A percentile compares a stretch with the other conserved stretches of the same genome.
Conservation (phyloP, 2,888 invertebrate species). For the Platerodrilus igneus region DNA sequence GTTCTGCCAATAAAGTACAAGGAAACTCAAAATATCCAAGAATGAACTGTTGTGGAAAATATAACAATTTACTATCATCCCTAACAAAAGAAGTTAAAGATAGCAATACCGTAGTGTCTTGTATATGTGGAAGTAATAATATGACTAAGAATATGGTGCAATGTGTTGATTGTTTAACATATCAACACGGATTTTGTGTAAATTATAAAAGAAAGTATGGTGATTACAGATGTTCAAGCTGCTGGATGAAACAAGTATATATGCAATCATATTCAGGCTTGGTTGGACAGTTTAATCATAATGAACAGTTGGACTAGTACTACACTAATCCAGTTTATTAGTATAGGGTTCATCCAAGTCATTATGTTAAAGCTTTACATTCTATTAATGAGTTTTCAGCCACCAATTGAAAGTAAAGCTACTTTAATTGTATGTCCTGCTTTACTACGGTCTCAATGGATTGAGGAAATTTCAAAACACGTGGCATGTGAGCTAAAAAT, state of each 20-base stretch:
- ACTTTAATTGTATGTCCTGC: constrained; percentile 70
- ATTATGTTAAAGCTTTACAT: no score
- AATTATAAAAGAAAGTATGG: constrained; percentile 45
- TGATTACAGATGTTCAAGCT: constrained; percentile 61
- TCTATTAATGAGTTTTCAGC: constrained; percentile 37
- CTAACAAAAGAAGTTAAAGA: no score
- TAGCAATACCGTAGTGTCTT: no score
- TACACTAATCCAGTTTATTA: no score
- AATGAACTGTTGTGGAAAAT: no score
- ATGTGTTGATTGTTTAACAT: constrained; percentile 55
- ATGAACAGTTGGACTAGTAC: no score
- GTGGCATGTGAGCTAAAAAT: constrained; percentile 51
- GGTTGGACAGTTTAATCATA: no score
- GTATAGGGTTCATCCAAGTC: no score
- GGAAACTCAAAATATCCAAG: no score
- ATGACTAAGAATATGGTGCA: constrained; percentile 37
- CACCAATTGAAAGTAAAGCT: constrained; percentile 53
- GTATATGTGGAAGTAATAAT: constrained; percentile 46
- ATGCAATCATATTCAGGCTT: not conserved
- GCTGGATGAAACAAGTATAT: constrained; percentile 51
- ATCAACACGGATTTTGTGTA: constrained; percentile 64
- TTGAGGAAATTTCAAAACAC: constrained; percentile 63
- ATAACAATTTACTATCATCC: no score
- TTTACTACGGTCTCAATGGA: constrained; percentile 67
- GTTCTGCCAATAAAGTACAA: no score